These are phyloP conservation scores for Neosilurus hyrtlii DNA, from an alignment of 2,797 vertebrate genomes.

Conservation along the genomic window DNA sequence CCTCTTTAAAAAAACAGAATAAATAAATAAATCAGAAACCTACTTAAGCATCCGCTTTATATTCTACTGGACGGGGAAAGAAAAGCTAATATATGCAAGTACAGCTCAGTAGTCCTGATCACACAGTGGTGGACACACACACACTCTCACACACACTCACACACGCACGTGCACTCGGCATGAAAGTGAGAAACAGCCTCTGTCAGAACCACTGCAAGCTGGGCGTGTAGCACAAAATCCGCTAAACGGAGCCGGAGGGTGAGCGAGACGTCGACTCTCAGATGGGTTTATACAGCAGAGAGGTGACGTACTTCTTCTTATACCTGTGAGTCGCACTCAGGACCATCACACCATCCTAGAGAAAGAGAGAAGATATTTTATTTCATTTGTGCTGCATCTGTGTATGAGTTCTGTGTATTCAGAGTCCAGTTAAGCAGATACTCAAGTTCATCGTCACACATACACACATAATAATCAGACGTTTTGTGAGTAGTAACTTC, in stretches of 20 bases:
- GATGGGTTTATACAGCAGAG: conserved; percentile 95
- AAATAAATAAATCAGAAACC: neutral
- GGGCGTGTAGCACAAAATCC: neutral
- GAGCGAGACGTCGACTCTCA: conserved; percentile 61
- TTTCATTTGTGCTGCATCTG: neutral
- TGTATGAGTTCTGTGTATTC: too few relatives aligned
- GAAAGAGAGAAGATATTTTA: neutral
- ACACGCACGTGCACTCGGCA: neutral
- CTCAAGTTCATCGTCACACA: too few relatives aligned
- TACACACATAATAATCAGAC: too few relatives aligned
- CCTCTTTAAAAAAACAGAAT: neutral
- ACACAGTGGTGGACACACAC: neutral
- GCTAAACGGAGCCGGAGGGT: neutral
- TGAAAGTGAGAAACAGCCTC: neutral
- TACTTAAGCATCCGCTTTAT: neutral
- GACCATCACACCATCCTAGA: conserved; percentile 94
- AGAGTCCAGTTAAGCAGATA: too few relatives aligned
- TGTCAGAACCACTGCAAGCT: conserved; percentile 52
- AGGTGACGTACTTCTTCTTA: conserved; percentile 98
- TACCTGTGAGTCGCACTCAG: conserved; percentile 95
- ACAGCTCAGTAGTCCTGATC: conserved; percentile 7
- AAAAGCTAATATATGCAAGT: conserved; percentile 11
- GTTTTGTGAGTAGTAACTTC: too few relatives aligned
- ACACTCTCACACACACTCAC: neutral
- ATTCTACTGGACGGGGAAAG: neutral